phyloP scores from a whole-genome alignment of 2,797 vertebrate species.

The Urosaurus nigricauda region DNA sequence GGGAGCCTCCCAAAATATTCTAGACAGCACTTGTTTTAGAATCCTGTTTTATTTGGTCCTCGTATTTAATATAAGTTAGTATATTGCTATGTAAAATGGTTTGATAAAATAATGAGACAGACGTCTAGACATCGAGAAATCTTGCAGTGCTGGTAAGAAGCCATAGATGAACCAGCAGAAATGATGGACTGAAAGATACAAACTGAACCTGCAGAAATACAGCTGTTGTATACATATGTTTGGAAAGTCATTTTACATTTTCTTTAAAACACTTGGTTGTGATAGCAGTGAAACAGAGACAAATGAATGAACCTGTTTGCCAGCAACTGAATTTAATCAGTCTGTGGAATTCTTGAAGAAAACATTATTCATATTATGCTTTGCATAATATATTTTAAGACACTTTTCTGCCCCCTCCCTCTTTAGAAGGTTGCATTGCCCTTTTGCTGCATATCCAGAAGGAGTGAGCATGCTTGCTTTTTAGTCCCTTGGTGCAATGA shows the following conservation, averaged over 20 bases:
- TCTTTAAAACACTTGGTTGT: not conserved
- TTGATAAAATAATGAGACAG: conserved; percentile 16
- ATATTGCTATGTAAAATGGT: not conserved
- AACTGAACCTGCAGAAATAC: conserved; percentile 17
- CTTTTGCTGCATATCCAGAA: not conserved
- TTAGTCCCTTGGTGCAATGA: not conserved
- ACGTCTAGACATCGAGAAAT: too few relatives aligned
- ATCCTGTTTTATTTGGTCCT: not conserved
- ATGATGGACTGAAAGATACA: conserved; percentile 25
- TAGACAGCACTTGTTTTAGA: not conserved
- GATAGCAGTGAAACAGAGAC: conserved; percentile 48
- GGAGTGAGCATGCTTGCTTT: not conserved
- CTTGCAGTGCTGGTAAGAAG: conserved; percentile 43
- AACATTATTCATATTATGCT: not conserved
- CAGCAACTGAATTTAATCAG: conserved; percentile 5
- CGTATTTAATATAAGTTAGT: not conserved
- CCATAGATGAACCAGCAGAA: conserved; percentile 40
- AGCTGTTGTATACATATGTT: not conserved
- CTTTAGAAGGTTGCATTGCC: not conserved
- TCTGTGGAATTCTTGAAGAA: conserved; percentile 13
- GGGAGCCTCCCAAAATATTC: conserved; percentile 63
- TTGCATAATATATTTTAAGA: not conserved
- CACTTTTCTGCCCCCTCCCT: not conserved
- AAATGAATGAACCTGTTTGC: conserved; percentile 10
- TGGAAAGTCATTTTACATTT: not conserved